A percentile compares a stretch with the other conserved stretches of the same genome.
phyloP scores from a whole-genome alignment of 2,797 vertebrate genomes.

The Agapornis canus region DNA sequence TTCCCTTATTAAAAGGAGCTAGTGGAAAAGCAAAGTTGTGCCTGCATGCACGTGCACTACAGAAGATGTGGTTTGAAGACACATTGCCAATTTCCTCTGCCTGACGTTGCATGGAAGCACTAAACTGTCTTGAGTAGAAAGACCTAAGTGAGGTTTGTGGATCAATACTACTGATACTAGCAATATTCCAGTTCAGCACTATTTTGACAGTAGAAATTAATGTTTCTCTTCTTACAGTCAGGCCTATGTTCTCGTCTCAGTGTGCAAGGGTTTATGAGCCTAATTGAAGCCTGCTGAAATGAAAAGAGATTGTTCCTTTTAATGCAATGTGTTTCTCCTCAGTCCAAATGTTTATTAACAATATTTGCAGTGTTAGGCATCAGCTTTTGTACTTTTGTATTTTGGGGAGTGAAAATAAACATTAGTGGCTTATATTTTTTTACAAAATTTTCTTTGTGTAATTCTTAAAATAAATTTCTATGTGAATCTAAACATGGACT shows the following conservation, averaged over 20 bases:
- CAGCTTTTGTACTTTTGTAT: not conserved
- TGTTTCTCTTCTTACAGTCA: not conserved
- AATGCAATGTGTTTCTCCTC: not conserved
- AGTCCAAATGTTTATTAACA: not conserved
- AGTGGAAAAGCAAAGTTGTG: not conserved
- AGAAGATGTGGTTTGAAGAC: rapidly evolving
- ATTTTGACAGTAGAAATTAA: constrained; percentile 10
- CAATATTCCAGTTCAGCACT: not conserved
- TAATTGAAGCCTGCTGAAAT: not conserved
- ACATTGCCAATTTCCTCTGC: too few relatives aligned
- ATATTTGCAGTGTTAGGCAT: not conserved
- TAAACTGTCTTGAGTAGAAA: not conserved
- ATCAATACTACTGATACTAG: not conserved
- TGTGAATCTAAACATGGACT: not conserved
- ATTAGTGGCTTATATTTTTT: not conserved
- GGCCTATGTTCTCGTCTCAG: not conserved
- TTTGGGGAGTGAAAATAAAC: not conserved
- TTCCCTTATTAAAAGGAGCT: not conserved
- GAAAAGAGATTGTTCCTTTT: not conserved
- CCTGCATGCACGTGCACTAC: rapidly evolving
- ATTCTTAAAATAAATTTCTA: not conserved
- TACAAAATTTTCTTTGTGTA: not conserved
- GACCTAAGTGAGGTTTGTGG: not conserved
- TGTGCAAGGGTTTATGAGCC: not conserved
- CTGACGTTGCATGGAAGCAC: rapidly evolving